Evolutionary conservation across 2,113 vertebrate species (phyloP), one percentile per base, ranked within the genome.

Genomic region (Bucco capensis): DNA sequence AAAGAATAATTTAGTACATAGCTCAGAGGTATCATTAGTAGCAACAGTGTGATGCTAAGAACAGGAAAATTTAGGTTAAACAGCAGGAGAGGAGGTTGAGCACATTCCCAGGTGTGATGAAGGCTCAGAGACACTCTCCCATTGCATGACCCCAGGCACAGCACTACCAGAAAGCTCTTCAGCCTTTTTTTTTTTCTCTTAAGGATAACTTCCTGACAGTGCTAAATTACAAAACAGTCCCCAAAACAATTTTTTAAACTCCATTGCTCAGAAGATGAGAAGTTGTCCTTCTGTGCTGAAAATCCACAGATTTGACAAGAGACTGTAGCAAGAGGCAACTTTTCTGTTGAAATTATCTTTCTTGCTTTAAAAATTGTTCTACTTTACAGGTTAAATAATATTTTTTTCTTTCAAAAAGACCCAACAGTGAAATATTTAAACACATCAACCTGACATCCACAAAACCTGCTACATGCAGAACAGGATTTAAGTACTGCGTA

Each of bases 1-100:
- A 88, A 92, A 85, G 88, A 95, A 95, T 96, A 91, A 95, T 91
- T 95, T 91, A 91, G 47, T 64, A 77, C 70, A 77, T 88, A 91
- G 92, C 94, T 95, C 85, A 86, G 72, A 94, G 92, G 88, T 89
- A 89, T 95, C 94, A 94, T 95, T 95, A 94, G 90, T 33, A 80
- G 72, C 13, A 9, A 74, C 40, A 77, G 79, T 5, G 0, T 80
- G 92, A 88, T 86, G 92, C 71, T 88, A 88, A 91, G 92, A 95
- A 67, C 33, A 51, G 92, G 72, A 38, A 95, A 91, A 94, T 94
- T 86, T 44, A 88, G 94, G 91, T 94, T 96, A 89, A 96, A 80
- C 78, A 94, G 87, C 78, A 86, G 84, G 87, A 89, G 28, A 73
- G 71, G 13, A 72, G 70, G 50, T 62, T 89, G 91, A 92, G 74